These are phyloP conservation scores for Zygogramma bicolorata DNA, from an alignment of 2,888 invertebrate species.

Conservation along the genomic window DNA sequence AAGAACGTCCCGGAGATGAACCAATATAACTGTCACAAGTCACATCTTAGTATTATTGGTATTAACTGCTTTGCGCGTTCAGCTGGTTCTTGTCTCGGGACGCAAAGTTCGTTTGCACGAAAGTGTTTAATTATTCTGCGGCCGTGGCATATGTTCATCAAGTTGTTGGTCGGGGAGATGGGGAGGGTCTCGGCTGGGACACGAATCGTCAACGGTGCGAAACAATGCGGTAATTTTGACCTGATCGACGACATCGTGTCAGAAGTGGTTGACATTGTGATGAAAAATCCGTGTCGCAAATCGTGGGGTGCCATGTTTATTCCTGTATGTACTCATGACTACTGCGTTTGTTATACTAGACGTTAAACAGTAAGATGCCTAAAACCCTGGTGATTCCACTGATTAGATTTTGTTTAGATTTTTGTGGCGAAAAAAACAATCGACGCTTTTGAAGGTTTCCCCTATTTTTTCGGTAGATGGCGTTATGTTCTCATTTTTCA, in stretches of 20 bases:
- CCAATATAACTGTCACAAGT: slow-evolving; percentile 61
- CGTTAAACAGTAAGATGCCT: too few relatives aligned
- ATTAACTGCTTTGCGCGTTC: slow-evolving; percentile 29
- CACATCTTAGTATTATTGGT: slow-evolving; percentile 58
- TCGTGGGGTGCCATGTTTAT: not conserved
- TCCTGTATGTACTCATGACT: not conserved
- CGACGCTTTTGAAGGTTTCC: too few relatives aligned
- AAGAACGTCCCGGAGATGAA: slow-evolving; percentile 54
- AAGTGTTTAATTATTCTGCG: slow-evolving; percentile 22
- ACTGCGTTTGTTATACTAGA: not conserved
- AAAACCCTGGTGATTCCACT: too few relatives aligned
- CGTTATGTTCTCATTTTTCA: too few relatives aligned
- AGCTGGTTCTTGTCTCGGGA: slow-evolving; percentile 16
- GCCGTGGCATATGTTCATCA: slow-evolving; percentile 21
- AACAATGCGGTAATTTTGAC: not conserved
- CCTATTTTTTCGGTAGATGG: too few relatives aligned
- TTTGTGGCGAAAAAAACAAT: too few relatives aligned
- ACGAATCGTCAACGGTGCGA: too few relatives aligned
- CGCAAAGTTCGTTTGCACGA: slow-evolving; percentile 18
- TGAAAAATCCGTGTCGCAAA: not conserved
- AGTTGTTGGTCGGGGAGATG: not conserved
- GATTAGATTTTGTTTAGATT: too few relatives aligned
- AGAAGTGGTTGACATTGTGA: not conserved
- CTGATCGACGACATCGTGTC: not conserved
- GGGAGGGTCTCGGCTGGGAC: not conserved